A percentile compares a stretch with the other conserved stretches of the same genome.
phyloP scores from a whole-genome alignment of 2,888 invertebrate species.

The Parasteatoda lunata region DNA sequence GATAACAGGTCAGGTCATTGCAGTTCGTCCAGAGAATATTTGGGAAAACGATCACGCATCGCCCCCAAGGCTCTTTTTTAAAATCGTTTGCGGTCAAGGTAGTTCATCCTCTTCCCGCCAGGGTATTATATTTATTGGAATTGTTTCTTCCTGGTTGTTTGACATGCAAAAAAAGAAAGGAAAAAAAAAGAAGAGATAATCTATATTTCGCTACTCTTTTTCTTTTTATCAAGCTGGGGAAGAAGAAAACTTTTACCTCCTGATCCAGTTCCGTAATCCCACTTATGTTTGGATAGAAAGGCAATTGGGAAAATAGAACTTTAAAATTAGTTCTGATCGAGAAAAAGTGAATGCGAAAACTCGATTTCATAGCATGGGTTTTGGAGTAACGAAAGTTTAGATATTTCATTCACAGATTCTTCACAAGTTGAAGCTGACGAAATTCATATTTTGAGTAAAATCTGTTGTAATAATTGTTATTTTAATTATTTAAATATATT shows the following conservation, averaged over 20 bases:
- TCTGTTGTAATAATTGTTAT: too few species aligned
- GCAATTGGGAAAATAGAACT: too few species aligned
- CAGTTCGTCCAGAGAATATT: not conserved
- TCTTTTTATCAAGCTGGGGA: not conserved
- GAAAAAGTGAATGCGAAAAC: too few species aligned
- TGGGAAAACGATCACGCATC: not conserved
- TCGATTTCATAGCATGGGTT: too few species aligned
- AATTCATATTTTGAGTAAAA: too few species aligned
- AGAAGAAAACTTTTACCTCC: not conserved
- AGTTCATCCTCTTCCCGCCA: conserved; percentile 28
- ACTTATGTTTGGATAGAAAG: not conserved
- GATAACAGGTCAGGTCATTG: not conserved
- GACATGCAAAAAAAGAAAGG: not conserved
- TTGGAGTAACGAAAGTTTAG: too few species aligned
- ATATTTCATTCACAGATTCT: too few species aligned
- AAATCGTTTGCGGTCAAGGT: conserved; percentile 49
- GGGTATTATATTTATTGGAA: not conserved
- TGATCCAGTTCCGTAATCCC: not conserved
- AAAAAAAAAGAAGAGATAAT: too few species aligned
- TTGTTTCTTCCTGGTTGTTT: not conserved
- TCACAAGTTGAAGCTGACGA: too few species aligned
- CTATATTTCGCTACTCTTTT: not conserved
- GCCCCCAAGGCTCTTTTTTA: not conserved
- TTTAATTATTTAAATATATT: too few species aligned
- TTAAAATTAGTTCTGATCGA: too few species aligned